These are phyloP conservation scores for Corvus hawaiiensis DNA, from an alignment of 2,113 vertebrate genomes.

Conservation along the genomic window DNA sequence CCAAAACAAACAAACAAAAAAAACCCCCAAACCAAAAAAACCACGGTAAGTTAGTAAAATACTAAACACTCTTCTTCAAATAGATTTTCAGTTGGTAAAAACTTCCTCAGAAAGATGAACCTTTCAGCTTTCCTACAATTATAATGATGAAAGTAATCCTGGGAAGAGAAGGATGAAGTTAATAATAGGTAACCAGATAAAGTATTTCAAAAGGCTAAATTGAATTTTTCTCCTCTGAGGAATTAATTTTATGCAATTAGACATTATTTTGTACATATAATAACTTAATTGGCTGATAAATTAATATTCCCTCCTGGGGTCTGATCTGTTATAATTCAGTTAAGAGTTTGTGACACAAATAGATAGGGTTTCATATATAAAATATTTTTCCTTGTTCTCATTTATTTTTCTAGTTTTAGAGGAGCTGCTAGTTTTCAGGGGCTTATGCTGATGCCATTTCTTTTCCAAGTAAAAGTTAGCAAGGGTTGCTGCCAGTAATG, in stretches of 20 bases:
- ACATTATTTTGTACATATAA: background rate
- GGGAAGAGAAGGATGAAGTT: background rate
- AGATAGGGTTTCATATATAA: background rate
- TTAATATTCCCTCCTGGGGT: background rate
- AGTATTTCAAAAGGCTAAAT: conserved; percentile 3
- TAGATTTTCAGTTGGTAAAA: background rate
- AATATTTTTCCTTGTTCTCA: background rate
- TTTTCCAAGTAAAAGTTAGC: background rate
- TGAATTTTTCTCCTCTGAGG: background rate
- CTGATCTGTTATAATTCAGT: background rate
- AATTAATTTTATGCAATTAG: background rate
- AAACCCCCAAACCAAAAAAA: background rate
- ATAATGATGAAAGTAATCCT: background rate
- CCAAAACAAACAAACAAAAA: no score
- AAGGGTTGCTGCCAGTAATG: background rate
- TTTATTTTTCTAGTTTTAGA: background rate
- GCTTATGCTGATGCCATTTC: background rate
- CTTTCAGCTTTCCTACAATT: background rate
- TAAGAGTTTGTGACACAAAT: background rate
- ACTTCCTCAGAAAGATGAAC: background rate
- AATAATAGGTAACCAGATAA: background rate
- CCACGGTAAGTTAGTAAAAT: background rate
- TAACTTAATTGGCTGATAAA: background rate
- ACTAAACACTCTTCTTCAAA: background rate
- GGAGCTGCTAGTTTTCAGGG: background rate